phyloP scores from a whole-genome alignment of 2,888 invertebrate genomes.

The Lasioglossum vierecki region DNA sequence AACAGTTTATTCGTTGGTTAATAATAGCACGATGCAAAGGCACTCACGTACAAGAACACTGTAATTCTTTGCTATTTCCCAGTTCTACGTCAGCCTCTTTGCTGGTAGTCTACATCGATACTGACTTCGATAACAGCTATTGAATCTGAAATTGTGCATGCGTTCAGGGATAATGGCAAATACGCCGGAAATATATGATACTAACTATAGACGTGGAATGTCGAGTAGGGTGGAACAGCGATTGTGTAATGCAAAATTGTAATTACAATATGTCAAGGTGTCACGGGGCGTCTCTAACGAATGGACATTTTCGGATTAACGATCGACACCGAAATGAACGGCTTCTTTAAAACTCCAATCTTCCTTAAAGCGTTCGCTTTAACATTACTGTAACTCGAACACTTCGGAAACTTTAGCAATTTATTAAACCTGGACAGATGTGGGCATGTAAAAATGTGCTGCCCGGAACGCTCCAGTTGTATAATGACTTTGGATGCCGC shows the following conservation, averaged over 20 bases:
- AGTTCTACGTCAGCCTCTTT: background rate
- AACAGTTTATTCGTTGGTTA: too few relatives aligned
- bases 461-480: background rate
- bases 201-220: background rate
- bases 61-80: background rate
- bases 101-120: background rate
- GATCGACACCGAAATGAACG: background rate
- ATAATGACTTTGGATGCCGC: background rate
- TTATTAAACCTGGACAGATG: background rate
- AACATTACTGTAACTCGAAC: background rate
- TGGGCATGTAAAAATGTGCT: background rate
- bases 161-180: background rate
- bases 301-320: background rate
- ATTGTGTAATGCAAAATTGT: background rate
- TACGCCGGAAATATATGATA: background rate
- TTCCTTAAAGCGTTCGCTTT: background rate
- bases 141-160: background rate
- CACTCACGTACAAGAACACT: background rate
- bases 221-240: background rate
- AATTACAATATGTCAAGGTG: background rate
- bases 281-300: background rate
- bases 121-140: background rate
- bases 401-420: background rate
- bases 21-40: background rate
- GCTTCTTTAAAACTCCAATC: background rate